Evolutionary conservation across 2,797 vertebrate genomes (phyloP), one percentile per base, ranked within the genome.

Genomic region (Xerus rutilus): DNA sequence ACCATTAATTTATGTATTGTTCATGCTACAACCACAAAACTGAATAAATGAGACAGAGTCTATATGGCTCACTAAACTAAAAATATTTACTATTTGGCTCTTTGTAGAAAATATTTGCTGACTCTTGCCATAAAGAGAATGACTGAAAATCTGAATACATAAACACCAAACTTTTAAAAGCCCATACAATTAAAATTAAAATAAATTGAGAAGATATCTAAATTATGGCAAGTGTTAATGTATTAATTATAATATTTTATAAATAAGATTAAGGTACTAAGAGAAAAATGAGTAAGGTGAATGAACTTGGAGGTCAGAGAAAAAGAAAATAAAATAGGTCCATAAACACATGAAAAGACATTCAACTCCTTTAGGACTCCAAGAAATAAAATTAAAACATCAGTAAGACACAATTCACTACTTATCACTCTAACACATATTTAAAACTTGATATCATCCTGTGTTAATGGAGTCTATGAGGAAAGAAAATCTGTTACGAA

Each of bases 271-370:
- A 39, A 28, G 39, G 72, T 17, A 25, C 10, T n/a, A 70, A 35
- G 76, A 59, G 32, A 93, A 47, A 77, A 86, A 84, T 17, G 6
- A 69, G 35, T 54, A 78, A 88, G 82, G 32, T 9, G 59, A 92
- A 52, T 67, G 25, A 86, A 47, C 25, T 45, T 90, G 49, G 49
- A 78, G 10, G 64, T 79, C 76, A 89, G 9, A 79, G 20, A 43
- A 57, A 72, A 85, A 43, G n/a, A 59, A 86, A 95, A 92, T 18
- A 83, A 92, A 94, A 54, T 25, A 15, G 78, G 12, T 73, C 69
- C 52, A 21, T 54, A 89, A 70, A 77, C 21, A 81, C 43, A 23
- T 59, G 20, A 89, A 92, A 87, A 89, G 28, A 15, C 83, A 77
- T 25, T 89, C 17, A 78, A 77, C 4, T 69, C n/a, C 23, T 92